phyloP scores from a whole-genome alignment of 2,113 vertebrate species.

The Ctenomys sociabilis region DNA sequence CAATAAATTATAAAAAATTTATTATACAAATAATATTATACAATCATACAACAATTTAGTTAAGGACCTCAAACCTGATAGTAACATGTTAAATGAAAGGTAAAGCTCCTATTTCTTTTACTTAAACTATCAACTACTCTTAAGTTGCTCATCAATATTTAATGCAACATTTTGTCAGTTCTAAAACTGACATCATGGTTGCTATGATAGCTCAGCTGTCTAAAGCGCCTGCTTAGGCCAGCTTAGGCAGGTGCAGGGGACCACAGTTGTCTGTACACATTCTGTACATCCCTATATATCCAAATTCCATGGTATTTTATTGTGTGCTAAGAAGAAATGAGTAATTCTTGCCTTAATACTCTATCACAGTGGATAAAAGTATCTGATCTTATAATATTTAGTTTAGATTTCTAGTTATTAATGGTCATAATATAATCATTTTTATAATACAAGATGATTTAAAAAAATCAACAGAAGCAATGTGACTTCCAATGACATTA shows the following conservation, averaged over 20 bases:
- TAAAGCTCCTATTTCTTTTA: neutral
- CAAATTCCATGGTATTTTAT: neutral
- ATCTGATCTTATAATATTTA: neutral
- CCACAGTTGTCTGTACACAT: neutral
- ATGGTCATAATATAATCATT: neutral
- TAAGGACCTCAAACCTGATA: neutral
- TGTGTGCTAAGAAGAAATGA: neutral
- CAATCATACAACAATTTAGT: neutral
- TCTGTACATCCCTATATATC: neutral
- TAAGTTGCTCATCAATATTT: neutral
- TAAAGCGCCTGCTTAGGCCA: no score
- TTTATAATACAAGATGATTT: neutral
- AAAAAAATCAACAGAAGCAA: neutral
- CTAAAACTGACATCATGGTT: neutral
- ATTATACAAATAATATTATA: neutral
- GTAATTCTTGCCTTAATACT: neutral
- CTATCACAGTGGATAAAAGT: neutral
- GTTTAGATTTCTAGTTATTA: neutral
- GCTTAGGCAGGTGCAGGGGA: no score
- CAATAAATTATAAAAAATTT: no score
- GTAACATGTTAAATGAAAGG: neutral
- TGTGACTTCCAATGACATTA: neutral
- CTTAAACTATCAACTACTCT: neutral
- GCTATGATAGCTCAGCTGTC: no score
- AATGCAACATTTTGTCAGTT: neutral